These are phyloP conservation scores for Craseonycteris thonglongyai DNA, from an alignment of 2,113 vertebrate genomes.

Conservation along the genomic window DNA sequence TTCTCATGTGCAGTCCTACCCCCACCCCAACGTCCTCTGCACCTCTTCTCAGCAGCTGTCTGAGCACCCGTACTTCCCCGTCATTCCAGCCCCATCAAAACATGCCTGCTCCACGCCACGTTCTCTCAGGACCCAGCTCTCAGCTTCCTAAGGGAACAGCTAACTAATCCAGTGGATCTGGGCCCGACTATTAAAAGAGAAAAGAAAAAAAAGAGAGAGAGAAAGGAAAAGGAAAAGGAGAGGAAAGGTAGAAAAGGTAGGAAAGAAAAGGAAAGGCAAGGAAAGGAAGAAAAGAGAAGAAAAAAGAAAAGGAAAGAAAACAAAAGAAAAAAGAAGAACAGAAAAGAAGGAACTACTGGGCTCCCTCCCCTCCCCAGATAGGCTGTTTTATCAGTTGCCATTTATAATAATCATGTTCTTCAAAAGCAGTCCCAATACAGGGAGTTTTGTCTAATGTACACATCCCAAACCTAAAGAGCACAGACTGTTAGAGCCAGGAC, in stretches of 20 bases:
- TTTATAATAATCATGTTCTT: background rate
- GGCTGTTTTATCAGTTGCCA: background rate
- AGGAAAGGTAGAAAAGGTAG: too few relatives aligned
- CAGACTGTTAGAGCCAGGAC: background rate
- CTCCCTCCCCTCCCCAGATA: background rate
- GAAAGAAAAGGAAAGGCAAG: too few relatives aligned
- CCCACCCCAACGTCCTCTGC: too few relatives aligned
- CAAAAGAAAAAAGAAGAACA: background rate
- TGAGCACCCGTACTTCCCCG: background rate
- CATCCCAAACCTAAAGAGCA: background rate
- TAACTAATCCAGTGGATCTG: background rate
- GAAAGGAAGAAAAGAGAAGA: background rate
- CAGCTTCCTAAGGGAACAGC: background rate
- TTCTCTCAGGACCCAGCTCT: background rate
- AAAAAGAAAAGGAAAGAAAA: background rate
- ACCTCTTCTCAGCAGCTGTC: too few relatives aligned
- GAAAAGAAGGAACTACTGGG: background rate
- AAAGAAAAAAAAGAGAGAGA: background rate
- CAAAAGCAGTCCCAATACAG: background rate
- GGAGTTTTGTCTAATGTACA: background rate
- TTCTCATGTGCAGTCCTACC: background rate
- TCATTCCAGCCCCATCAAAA: background rate
- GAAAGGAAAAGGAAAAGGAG: background rate
- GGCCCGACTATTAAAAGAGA: background rate
- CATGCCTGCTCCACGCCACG: rapidly evolving